These are phyloP conservation scores for Meloidogyne exigua DNA, from an alignment of 1,140 invertebrate species.

Conservation along the genomic window DNA sequence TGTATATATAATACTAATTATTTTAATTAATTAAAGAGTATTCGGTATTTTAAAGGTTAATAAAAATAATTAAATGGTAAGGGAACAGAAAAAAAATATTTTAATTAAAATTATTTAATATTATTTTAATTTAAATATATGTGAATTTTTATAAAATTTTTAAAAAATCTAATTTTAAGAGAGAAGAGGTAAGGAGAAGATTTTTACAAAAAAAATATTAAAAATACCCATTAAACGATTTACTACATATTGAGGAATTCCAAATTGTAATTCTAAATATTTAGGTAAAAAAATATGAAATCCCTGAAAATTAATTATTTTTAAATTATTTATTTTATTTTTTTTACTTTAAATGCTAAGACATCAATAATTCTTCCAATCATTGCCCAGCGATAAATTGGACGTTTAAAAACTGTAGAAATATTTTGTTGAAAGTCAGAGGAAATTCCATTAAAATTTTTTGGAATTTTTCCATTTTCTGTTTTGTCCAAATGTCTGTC, in stretches of 20 bases:
- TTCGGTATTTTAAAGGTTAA: no score
- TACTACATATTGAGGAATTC: conserved; percentile 62
- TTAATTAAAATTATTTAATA: no score
- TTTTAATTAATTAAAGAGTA: no score
- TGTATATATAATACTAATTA: conserved; percentile 24
- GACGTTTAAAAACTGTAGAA: conserved; percentile 29
- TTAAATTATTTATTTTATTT: background rate
- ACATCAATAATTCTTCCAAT: conserved; percentile 57
- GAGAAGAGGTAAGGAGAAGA: background rate
- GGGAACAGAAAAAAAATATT: no score
- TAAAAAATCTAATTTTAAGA: no score
- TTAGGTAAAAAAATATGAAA: conserved; percentile 63
- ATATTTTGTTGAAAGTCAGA: conserved; percentile 46
- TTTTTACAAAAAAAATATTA: background rate
- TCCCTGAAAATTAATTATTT: conserved; percentile 31
- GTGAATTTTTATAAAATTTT: no score
- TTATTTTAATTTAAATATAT: no score
- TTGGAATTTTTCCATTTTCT: conserved; percentile 26
- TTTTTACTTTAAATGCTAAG: conserved; percentile 52
- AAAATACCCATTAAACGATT: conserved; percentile 59
- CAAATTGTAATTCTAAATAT: conserved; percentile 62
- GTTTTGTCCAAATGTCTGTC: conserved; percentile 53
- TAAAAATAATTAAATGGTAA: no score
- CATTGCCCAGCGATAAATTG: conserved; percentile 55
- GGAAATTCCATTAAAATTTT: conserved; percentile 29